Percentiles rank a stretch among this genome's conserved stretches.
phyloP scores from a whole-genome alignment of 2,113 vertebrate genomes.

The Hippoglossus stenolepis region DNA sequence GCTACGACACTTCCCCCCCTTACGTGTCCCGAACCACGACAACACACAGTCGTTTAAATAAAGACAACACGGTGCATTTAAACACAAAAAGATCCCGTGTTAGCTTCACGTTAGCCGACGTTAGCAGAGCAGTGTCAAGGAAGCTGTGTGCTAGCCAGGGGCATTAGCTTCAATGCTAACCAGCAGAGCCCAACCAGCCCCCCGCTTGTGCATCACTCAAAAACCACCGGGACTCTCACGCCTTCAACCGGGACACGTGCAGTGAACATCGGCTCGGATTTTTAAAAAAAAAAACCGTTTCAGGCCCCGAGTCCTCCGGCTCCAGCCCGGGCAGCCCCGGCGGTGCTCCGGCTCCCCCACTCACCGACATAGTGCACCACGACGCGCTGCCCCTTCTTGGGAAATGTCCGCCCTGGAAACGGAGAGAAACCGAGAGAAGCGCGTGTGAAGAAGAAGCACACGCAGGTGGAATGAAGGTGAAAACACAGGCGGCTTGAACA shows the following conservation, averaged over 20 bases:
- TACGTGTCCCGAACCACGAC: too few relatives aligned
- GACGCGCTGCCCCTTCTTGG: conserved; percentile 92
- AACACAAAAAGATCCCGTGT: too few relatives aligned
- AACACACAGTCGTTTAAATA: too few relatives aligned
- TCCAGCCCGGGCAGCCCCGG: neutral
- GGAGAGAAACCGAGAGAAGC: neutral
- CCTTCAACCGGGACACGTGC: accelerated
- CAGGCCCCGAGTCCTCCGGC: neutral
- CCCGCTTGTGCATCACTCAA: too few relatives aligned
- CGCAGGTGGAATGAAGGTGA: neutral
- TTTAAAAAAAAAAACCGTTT: neutral
- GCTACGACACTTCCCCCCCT: too few relatives aligned
- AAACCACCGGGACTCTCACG: neutral
- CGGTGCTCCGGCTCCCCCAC: conserved; percentile 45
- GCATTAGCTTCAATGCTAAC: conserved; percentile 39
- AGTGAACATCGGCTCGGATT: accelerated
- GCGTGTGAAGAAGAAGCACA: neutral
- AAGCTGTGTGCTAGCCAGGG: neutral
- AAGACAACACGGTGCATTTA: too few relatives aligned
- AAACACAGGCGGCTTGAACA: neutral
- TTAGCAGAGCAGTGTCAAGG: neutral
- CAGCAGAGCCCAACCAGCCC: neutral
- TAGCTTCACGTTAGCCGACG: neutral
- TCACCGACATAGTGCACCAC: conserved; percentile 95
- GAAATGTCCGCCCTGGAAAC: conserved; percentile 88